These are phyloP conservation scores for Oryzias celebensis DNA, from an alignment of 2,113 vertebrate species.

Conservation along the genomic window DNA sequence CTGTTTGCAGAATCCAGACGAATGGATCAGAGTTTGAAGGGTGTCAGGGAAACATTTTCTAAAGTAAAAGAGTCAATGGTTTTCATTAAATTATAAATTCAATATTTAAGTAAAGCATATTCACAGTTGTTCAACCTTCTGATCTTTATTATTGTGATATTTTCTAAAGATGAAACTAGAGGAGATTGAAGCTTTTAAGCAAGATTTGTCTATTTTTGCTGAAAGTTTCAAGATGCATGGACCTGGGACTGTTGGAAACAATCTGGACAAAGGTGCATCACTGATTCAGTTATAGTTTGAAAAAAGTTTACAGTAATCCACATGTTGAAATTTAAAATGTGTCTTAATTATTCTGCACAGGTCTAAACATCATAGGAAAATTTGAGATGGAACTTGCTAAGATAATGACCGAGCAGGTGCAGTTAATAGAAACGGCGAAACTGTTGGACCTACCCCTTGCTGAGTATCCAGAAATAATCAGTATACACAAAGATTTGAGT, in stretches of 20 bases:
- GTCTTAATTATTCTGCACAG: constrained; percentile 61
- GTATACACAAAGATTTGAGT: constrained; percentile 84
- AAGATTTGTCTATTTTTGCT: constrained; percentile 79
- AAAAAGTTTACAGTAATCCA: not conserved
- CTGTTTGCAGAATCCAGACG: constrained; percentile 80
- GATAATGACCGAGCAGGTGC: constrained; percentile 74
- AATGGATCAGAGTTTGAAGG: constrained; percentile 80
- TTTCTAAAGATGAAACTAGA: constrained; percentile 81
- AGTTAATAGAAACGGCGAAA: constrained; percentile 86
- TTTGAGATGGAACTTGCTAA: constrained; percentile 82
- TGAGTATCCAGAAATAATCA: constrained; percentile 79
- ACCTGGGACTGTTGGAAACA: constrained; percentile 86
- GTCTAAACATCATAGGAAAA: constrained; percentile 75
- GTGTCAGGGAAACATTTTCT: constrained; percentile 85
- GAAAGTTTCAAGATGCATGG: constrained; percentile 81
- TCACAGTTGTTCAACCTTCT: not conserved
- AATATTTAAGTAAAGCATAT: not conserved
- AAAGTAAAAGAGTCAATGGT: constrained; percentile 72
- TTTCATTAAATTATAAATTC: not conserved
- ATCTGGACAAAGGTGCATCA: constrained; percentile 87
- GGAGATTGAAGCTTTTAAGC: constrained; percentile 76
- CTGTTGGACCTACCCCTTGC: constrained; percentile 86
- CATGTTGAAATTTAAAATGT: not conserved
- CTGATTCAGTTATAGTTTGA: not conserved
- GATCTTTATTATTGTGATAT: not conserved